Evolutionary conservation across 2,797 vertebrate species (phyloP).

Genomic region (Sebastes elongatus): DNA sequence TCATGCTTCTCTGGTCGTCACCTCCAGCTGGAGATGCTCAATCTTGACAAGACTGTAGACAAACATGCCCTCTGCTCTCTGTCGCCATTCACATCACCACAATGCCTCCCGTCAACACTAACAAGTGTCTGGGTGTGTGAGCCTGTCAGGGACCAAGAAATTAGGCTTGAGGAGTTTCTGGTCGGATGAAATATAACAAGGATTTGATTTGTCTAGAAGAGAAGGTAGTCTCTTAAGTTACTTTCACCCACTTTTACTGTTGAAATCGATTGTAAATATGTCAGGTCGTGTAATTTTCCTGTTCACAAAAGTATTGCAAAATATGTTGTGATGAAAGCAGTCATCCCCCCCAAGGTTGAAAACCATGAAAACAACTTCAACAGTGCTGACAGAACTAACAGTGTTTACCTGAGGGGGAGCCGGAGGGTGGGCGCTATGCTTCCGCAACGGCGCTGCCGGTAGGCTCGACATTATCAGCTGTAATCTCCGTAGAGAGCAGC

Average conservation of each 20-base stretch:
- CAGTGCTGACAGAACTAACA: no score
- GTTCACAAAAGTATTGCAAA: neutral
- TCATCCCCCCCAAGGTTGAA: no score
- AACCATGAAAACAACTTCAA: no score
- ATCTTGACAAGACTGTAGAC: slow-evolving; percentile 21
- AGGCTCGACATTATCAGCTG: no score
- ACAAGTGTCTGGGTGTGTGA: slow-evolving; percentile 31
- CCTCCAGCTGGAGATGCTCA: slow-evolving; percentile 18
- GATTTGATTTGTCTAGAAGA: slow-evolving; percentile 3
- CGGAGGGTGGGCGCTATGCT: no score
- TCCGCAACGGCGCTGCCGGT: no score
- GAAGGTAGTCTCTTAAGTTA: neutral
- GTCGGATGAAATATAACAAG: neutral
- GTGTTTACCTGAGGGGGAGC: no score
- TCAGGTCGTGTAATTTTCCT: neutral
- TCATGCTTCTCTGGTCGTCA: neutral
- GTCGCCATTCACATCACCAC: slow-evolving; percentile 32
- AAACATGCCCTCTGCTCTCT: slow-evolving; percentile 35
- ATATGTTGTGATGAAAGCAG: neutral
- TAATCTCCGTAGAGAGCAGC: no score
- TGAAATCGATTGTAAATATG: neutral
- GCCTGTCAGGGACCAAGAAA: slow-evolving; percentile 32
- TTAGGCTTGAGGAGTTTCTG: slow-evolving; percentile 19
- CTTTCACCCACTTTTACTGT: neutral
- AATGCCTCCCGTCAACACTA: slow-evolving; percentile 38